A percentile compares a stretch with the other conserved stretches of the same genome.
These are phyloP conservation scores for Syritta pipiens DNA, from an alignment of 2,888 invertebrate species.

Conservation along the genomic window DNA sequence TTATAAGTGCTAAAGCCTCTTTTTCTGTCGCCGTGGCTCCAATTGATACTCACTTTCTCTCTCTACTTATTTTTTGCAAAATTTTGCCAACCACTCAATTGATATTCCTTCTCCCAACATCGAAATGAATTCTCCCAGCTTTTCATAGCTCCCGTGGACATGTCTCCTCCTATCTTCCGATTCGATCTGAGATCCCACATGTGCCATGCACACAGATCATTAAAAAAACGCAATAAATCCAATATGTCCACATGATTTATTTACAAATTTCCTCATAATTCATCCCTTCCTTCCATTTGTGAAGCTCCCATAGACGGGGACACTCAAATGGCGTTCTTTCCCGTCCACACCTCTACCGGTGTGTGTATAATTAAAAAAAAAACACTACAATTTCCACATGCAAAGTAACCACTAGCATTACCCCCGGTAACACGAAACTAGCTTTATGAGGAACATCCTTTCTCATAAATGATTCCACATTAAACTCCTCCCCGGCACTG, in stretches of 20 bases:
- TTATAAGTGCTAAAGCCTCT: too few relatives aligned
- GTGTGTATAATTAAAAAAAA: conserved; percentile 2
- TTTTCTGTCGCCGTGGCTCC: too few relatives aligned
- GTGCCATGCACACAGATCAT: neutral
- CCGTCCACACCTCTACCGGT: neutral
- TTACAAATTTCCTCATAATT: neutral
- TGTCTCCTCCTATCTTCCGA: too few relatives aligned
- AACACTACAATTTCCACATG: conserved; percentile 1
- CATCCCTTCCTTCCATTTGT: neutral
- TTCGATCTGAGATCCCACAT: too few relatives aligned
- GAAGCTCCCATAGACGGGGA: too few relatives aligned
- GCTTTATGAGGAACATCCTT: conserved; percentile 4
- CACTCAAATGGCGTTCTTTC: neutral
- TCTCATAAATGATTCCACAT: conserved; percentile 5
- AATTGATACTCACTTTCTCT: too few relatives aligned
- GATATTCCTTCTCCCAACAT: neutral
- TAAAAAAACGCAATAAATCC: conserved; percentile 7
- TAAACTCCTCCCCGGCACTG: conserved; percentile 10
- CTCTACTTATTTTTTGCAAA: too few relatives aligned
- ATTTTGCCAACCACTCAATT: neutral
- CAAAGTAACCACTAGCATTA: neutral
- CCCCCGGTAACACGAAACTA: too few relatives aligned
- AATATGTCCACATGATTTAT: conserved; percentile 16
- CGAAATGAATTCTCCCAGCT: too few relatives aligned
- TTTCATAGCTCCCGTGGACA: too few relatives aligned